Percentiles rank a stretch among this genome's conserved stretches.
Conservation (phyloP, 53 echinoderm and acorn worm species). For the Hippasteria phrygiana region DNA sequence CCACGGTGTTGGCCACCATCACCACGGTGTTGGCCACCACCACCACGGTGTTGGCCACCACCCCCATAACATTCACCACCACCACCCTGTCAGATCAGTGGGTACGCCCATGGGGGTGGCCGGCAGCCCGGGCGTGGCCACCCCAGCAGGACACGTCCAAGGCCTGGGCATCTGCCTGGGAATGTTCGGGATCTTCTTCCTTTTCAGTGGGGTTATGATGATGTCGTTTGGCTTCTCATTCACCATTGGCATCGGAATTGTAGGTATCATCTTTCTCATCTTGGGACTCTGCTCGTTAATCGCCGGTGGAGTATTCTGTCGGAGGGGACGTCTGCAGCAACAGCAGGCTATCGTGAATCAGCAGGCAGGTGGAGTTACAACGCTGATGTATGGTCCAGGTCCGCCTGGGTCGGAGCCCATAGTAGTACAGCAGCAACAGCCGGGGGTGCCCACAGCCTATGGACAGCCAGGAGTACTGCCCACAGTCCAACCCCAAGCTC, state of each 20-base stretch:
- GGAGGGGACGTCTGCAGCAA: neutral
- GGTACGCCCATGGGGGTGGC: neutral
- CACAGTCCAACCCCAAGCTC: constrained; percentile 7
- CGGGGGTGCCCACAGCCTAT: neutral
- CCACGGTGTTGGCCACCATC: neutral
- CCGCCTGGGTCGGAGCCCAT: neutral
- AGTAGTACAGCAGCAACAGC: neutral
- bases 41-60: neutral
- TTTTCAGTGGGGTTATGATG: constrained; percentile 4
- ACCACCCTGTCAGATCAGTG: neutral
- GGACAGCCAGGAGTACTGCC: neutral
- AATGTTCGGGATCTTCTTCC: constrained; percentile 20
- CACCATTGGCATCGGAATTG: neutral
- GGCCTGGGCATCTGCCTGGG: constrained; percentile 9
- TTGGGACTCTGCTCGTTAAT: neutral
- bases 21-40: neutral
- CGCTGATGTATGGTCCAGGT: neutral
- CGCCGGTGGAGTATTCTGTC: neutral
- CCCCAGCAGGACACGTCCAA: neutral
- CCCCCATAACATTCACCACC: constrained; percentile 3
- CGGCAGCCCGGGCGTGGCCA: neutral
- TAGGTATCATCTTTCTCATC: constrained; percentile 1
- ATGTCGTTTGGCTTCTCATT: neutral
- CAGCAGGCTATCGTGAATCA: neutral
- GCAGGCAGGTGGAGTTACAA: neutral